These are phyloP conservation scores for Cerastoderma edule DNA, from an alignment of 2,888 invertebrate species.

Conservation along the genomic window DNA sequence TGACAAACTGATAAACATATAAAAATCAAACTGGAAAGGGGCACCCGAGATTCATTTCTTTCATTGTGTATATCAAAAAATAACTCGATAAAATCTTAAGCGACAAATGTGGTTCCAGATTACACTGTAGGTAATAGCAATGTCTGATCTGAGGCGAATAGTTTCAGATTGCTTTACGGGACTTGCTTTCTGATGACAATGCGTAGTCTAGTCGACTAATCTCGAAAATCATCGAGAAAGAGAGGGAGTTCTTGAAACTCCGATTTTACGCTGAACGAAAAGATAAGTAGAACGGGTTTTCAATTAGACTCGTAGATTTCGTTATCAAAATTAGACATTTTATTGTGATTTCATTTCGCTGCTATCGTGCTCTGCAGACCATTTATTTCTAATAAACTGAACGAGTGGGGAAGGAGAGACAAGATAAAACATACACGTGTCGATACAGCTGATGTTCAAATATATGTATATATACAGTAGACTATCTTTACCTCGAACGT, in stretches of 20 bases:
- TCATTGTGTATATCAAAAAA: too few species aligned
- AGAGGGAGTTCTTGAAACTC: constrained; percentile 3
- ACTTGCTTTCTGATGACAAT: too few species aligned
- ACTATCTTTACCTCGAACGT: background rate
- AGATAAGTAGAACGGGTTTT: constrained; percentile 17
- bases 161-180: too few species aligned
- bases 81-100: too few species aligned
- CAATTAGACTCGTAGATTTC: constrained; percentile 18
- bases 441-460: background rate
- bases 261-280: constrained; percentile 4
- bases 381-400: constrained; percentile 26
- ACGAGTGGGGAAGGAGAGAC: background rate
- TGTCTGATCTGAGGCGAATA: too few species aligned
- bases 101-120: too few species aligned
- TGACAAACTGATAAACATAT: too few species aligned
- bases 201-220: too few species aligned
- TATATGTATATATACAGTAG: background rate
- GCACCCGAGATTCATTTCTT: too few species aligned
- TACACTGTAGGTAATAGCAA: too few species aligned
- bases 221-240: too few species aligned
- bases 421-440: constrained; percentile 23
- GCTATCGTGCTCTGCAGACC: constrained; percentile 11
- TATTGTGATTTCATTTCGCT: constrained; percentile 18
- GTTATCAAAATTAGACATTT: constrained; percentile 23
- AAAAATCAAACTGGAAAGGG: too few species aligned